A percentile compares a stretch with the other conserved stretches of the same genome.
phyloP scores from a whole-genome alignment of 2,113 vertebrate species.

The Gasterosteus nipponicus region DNA sequence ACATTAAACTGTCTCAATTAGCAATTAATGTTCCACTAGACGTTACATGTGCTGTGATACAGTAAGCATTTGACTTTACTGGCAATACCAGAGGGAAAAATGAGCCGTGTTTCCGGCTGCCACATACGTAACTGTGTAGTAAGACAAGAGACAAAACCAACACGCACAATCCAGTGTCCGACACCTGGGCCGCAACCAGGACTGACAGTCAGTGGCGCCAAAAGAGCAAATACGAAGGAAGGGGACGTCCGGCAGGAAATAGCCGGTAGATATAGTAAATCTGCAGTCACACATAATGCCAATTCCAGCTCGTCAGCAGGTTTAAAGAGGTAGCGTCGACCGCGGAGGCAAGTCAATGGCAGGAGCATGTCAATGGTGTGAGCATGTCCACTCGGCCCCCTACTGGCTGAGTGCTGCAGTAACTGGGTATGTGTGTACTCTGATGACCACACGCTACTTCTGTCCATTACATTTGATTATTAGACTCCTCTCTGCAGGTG shows the following conservation, averaged over 20 bases:
- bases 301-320: not conserved
- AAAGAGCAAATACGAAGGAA: slow-evolving; percentile 7
- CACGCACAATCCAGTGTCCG: not conserved
- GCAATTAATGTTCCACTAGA: not conserved
- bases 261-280: slow-evolving; percentile 14
- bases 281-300: slow-evolving; percentile 27
- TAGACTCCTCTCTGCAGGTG: not conserved
- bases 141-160: not conserved
- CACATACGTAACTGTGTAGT: not conserved
- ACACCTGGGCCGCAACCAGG: not conserved
- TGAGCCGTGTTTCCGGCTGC: not conserved
- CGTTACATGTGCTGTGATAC: no score
- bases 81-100: not conserved
- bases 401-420: not conserved
- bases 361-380: slow-evolving; percentile 24
- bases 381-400: not conserved
- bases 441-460: not conserved
- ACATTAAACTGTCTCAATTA: slow-evolving; percentile 7
- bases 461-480: not conserved
- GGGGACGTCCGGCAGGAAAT: slow-evolving; percentile 1
- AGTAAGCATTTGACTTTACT: not conserved
- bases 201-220: not conserved
- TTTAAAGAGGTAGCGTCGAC: slow-evolving; percentile 4
- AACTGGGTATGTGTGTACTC: not conserved
- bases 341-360: slow-evolving; percentile 18